Conservation (phyloP, 2,888 invertebrate genomes). For the Clivina fossor region DNA sequence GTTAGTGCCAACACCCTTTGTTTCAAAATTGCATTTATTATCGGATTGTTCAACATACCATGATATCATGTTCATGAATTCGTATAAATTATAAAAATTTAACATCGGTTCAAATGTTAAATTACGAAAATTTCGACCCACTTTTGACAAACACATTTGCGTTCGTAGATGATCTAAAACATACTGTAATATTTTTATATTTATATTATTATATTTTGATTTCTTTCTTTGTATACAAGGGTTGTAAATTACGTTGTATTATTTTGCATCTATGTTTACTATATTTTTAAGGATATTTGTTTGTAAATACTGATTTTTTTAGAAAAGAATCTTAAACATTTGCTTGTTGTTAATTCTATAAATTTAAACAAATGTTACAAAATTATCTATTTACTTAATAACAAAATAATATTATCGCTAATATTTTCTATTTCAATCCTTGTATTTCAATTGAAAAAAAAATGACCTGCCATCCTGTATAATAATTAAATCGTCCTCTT, state of each 20-base stretch:
- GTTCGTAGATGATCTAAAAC: conserved; percentile 74
- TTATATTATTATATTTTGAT: too few species aligned
- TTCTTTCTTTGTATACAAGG: too few species aligned
- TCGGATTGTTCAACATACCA: conserved; percentile 66
- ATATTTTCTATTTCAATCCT: too few species aligned
- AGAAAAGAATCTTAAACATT: too few species aligned
- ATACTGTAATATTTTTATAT: conserved; percentile 61
- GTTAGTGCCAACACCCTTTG: conserved; percentile 58
- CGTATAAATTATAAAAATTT: conserved; percentile 80
- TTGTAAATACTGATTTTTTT: too few species aligned
- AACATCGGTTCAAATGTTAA: conserved; percentile 72
- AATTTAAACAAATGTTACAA: too few species aligned
- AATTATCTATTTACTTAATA: background rate
- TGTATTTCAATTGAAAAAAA: too few species aligned
- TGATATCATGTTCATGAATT: conserved; percentile 80
- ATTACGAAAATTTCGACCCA: conserved; percentile 67
- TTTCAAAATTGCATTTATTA: conserved; percentile 41
- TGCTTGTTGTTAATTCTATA: too few species aligned
- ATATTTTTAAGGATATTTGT: too few species aligned
- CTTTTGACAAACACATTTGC: conserved; percentile 67
- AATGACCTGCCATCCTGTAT: conserved; percentile 74
- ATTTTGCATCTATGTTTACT: too few species aligned
- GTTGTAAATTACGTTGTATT: too few species aligned
- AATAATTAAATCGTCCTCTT: conserved; percentile 74
- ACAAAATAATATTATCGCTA: background rate